Evolutionary conservation across 92 coral and sea anemone genomes (phyloP), one percentile per base, ranked within the genome.

Genomic region (Actinernus sp.): DNA sequence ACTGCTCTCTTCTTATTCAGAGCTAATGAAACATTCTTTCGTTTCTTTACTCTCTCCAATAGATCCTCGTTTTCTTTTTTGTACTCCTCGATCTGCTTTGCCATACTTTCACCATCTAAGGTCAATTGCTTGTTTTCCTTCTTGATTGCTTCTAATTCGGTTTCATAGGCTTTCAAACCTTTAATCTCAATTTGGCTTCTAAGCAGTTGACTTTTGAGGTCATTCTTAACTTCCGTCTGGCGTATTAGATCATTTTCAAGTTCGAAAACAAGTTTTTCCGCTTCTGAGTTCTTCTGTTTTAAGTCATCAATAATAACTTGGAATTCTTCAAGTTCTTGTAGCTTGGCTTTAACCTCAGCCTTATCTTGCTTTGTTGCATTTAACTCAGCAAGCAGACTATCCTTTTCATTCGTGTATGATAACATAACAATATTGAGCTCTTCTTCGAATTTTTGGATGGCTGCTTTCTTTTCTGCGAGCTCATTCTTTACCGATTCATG

Each of bases 201-300:
- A 31, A 50, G 44, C 26, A 90, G 84, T 3, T 85, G 77, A 1
- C 73, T 60, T 53, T 50, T 79, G 19, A 90, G 44, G 21, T 52
- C 73, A n/a, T 58, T 71, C 58, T 85, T 90, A 52, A 65, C 79
- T 21, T 80, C 85, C 1, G 89, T 75, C 53, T 90, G 88, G 14
- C 84, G 91, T 36, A 83, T 36, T 51, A 90, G 24, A 24, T 93
- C 93, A 6, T 86, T 90, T 23, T 93, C 97, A 2, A 93, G 82
- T 55, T 90, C 93, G 1, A 66, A 60, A 20, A 93, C 69, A 26
- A 88, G 80, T 32, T 77, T 82, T 67, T 93, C 98, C 22, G 88
- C 93, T 21, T 90, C 87, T 49, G 21, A 45, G 11, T 76, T 85
- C 33, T 61, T 86, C 74, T 79, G 67, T 17, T 71, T 89, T 33